phyloP scores from a whole-genome alignment of 2,113 vertebrate species.

The Muscicapa adusta region DNA sequence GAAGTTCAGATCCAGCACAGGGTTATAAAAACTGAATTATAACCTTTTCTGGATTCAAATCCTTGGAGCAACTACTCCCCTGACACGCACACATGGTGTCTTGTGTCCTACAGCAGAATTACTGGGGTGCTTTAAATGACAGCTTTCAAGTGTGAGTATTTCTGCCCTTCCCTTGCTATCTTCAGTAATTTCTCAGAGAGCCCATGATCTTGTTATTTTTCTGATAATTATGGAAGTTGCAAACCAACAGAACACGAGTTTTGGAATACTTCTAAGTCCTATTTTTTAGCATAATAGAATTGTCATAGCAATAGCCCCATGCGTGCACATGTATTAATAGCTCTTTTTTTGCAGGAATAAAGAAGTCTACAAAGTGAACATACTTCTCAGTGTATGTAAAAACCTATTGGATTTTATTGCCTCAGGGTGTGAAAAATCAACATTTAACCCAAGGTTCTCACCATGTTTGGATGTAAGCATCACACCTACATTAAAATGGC shows the following conservation, averaged over 20 bases:
- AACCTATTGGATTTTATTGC: not conserved
- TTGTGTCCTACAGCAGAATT: not conserved
- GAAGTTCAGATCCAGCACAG: conserved; percentile 24
- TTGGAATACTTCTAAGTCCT: not conserved
- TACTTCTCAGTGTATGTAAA: not conserved
- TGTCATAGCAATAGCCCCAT: not conserved
- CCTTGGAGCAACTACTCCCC: not conserved
- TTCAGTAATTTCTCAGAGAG: not conserved
- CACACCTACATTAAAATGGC: not conserved
- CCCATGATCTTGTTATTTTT: not conserved
- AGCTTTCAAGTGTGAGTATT: not conserved
- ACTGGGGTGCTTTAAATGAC: not conserved
- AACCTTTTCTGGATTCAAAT: not conserved
- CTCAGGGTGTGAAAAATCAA: not conserved
- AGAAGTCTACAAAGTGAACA: not conserved
- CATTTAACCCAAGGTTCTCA: not conserved
- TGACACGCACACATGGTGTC: accelerated
- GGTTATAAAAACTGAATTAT: conserved; percentile 11
- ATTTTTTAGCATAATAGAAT: not conserved
- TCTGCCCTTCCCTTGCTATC: not conserved
- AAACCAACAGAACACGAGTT: not conserved
- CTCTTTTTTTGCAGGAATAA: not conserved
- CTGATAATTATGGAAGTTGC: not conserved
- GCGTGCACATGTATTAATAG: not conserved
- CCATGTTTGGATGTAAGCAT: not conserved